Conservation (phyloP, 2,113 vertebrate genomes). For the Rhegmatorhina hoffmannsi region DNA sequence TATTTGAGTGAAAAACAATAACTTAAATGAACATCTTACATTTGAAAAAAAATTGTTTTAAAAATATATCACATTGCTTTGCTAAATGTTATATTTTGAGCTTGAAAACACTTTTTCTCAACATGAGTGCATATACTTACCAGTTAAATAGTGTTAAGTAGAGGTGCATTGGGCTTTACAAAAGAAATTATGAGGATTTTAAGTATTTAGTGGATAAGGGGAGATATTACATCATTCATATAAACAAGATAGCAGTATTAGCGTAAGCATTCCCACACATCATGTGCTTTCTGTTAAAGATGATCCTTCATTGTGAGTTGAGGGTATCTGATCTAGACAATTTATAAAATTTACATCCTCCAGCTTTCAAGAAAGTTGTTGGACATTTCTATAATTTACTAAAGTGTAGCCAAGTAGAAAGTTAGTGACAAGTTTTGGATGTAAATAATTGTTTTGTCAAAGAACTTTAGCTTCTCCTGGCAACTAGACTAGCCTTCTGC, state of each 20-base stretch:
- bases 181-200: neutral
- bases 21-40: neutral
- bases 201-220: neutral
- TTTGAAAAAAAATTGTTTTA: neutral
- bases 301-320: neutral
- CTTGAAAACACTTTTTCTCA: neutral
- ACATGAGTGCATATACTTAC: rapidly evolving
- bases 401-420: neutral
- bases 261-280: neutral
- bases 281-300: neutral
- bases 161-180: neutral
- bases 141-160: neutral
- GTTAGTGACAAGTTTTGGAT: neutral
- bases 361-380: neutral
- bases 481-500: neutral
- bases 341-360: neutral
- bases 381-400: neutral
- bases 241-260: neutral
- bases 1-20: neutral
- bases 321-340: neutral
- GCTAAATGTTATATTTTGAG: neutral
- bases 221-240: neutral
- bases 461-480: neutral
- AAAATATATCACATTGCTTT: neutral
- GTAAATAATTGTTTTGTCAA: neutral